Percentiles rank a stretch among this genome's conserved stretches.
phyloP scores from a whole-genome alignment of 2,113 vertebrate species.

The Arvicanthis niloticus region DNA sequence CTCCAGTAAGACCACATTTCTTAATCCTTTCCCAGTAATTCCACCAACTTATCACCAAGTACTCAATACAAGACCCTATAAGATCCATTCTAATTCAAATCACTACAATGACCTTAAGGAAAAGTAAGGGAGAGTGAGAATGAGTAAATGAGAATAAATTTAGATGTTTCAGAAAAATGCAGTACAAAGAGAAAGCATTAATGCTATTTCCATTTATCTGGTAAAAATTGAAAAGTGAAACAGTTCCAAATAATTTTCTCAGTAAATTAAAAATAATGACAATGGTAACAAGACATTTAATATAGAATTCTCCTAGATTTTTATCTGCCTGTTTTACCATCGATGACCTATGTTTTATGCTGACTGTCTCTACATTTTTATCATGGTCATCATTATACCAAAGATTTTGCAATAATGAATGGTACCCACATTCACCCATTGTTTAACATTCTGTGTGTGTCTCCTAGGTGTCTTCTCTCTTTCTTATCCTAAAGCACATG shows the following conservation, averaged over 20 bases:
- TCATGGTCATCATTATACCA: not conserved
- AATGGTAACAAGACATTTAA: not conserved
- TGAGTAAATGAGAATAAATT: not conserved
- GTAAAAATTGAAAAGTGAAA: not conserved
- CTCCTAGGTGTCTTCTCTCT: fast-evolving
- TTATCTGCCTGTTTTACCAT: not conserved
- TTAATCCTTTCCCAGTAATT: not conserved
- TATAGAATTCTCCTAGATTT: not conserved
- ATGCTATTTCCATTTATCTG: not conserved
- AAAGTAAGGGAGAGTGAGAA: not conserved
- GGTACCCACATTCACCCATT: fast-evolving
- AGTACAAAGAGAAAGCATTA: not conserved
- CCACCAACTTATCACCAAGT: not conserved
- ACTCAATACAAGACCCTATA: not conserved
- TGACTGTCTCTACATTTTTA: no score
- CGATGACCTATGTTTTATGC: not conserved
- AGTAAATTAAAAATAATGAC: not conserved
- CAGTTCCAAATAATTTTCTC: not conserved
- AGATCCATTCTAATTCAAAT: not conserved
- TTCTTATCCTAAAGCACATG: not conserved
- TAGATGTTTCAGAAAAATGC: not conserved
- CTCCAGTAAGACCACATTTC: not conserved
- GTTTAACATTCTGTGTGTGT: not conserved
- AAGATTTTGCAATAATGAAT: fast-evolving
- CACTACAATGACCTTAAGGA: not conserved